Base-by-base conservation (phyloP, 2,113 vertebrate species). In the Pandion haliaetus region DNA sequence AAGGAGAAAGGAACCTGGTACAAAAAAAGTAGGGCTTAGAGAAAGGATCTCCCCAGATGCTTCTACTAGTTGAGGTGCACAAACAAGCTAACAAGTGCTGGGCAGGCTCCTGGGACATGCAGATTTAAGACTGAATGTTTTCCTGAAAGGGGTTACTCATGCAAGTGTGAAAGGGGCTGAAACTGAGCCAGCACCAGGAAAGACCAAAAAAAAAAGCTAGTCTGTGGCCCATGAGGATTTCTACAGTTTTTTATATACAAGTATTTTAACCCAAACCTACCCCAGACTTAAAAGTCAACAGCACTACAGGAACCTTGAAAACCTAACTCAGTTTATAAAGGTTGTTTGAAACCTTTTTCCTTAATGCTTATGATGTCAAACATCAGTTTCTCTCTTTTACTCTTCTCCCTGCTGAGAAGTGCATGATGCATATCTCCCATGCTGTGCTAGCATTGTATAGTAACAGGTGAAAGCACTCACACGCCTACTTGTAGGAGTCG, bases 271-370 rank as follows among this genome's bases (percentile, higher is more conserved):
- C 17, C 52, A 47, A 65, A 31, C 18, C 12, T 79, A 23, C 8
- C 10, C 10, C 20, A 16, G 61, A 5, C 3, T 42, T 42, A 5
- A 47, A 55, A 16, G 2, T 21, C 40, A 50, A 5, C 34, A 67
- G 58, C 20, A 40, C 31, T 1, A 3, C 20, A 28, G 44, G 25
- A 82, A 6, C 8, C 6, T 14, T 65, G 32, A 38, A 52, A 82
- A 23, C 8, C 0, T 0, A 9, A 8, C 11, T 45, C 0, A 0
- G 3, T 49, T 52, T 50, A 9, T 13, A 21, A 13, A 32, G 13
- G 8, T 1, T 23, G 79, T 65, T 47, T 2, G 10, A 13, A 29
- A 3, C 1, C 1, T 42, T 71, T 67, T 49, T 32, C 11, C 31
- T 83, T 71, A 36, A 40, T 58, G 32, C 8, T 84, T 13, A 8